A percentile compares a stretch with the other conserved stretches of the same genome.
Evolutionary conservation across 2,797 vertebrate species (phyloP).

Genomic region (Anabas testudineus): DNA sequence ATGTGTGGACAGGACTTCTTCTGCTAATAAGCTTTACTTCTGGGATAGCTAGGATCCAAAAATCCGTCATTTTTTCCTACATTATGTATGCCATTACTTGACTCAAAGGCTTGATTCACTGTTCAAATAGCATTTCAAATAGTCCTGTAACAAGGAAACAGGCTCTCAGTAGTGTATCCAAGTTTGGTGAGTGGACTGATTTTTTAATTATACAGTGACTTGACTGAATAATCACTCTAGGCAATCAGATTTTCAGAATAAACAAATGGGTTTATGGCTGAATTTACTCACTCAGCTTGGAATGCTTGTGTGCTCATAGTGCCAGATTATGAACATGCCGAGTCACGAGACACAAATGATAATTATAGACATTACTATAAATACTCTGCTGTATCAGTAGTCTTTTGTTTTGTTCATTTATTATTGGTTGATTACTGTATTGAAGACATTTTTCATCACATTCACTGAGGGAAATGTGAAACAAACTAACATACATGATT

Average conservation of each 20-base stretch:
- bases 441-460: slow-evolving; percentile 3
- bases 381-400: slow-evolving; percentile 32
- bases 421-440: slow-evolving; percentile 26
- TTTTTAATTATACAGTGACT: slow-evolving; percentile 48
- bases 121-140: slow-evolving; percentile 42
- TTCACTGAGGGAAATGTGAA: slow-evolving; percentile 26
- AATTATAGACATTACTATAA: slow-evolving; percentile 55
- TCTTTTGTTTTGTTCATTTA: slow-evolving; percentile 19
- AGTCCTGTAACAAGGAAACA: slow-evolving; percentile 34
- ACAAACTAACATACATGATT: slow-evolving; percentile 23
- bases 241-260: slow-evolving; percentile 57
- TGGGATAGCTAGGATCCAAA: slow-evolving; percentile 43
- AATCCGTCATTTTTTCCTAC: slow-evolving; percentile 39
- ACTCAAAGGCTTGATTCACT: slow-evolving; percentile 41
- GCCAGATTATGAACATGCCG: slow-evolving; percentile 52
- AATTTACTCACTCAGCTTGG: slow-evolving; percentile 56
- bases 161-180: slow-evolving; percentile 34
- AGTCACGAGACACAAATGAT: slow-evolving; percentile 44
- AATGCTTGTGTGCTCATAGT: slow-evolving; percentile 17
- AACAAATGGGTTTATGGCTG: slow-evolving; percentile 61
- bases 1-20: slow-evolving; percentile 38
- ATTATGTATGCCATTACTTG: slow-evolving; percentile 33
- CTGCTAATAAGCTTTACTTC: slow-evolving; percentile 27
- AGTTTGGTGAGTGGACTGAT: slow-evolving; percentile 32
- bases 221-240: slow-evolving; percentile 56